These are phyloP conservation scores for Scarus forsteni DNA, from an alignment of 2,797 vertebrate species.

Conservation along the genomic window DNA sequence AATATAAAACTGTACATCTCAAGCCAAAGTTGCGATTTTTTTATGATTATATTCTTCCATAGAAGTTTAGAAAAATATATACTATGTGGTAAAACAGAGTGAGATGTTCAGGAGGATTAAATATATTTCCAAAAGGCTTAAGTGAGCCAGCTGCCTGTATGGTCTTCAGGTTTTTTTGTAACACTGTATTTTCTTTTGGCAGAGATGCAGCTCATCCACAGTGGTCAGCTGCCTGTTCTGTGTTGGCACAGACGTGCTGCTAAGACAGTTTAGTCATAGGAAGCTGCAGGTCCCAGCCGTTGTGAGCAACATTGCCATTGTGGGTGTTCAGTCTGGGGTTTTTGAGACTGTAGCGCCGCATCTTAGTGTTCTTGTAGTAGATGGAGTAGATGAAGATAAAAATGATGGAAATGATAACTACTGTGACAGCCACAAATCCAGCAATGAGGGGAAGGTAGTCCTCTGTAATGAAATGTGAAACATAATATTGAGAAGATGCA, in stretches of 20 bases:
- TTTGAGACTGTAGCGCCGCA: constrained; percentile 85
- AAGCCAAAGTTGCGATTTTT: constrained; percentile 9
- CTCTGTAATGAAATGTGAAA: constrained; percentile 72
- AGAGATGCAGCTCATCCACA: constrained; percentile 35
- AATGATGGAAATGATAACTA: constrained; percentile 75
- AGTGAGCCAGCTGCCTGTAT: constrained; percentile 25
- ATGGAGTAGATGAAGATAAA: constrained; percentile 84
- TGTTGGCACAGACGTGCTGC: constrained; percentile 20
- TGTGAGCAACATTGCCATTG: constrained; percentile 83
- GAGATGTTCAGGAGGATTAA: not conserved
- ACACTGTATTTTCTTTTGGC: constrained; percentile 14
- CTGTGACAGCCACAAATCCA: constrained; percentile 82
- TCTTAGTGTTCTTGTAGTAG: constrained; percentile 88
- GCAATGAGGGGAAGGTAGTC: constrained; percentile 87
- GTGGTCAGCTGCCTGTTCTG: constrained; percentile 24
- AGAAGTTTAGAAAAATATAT: not conserved
- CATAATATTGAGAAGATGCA: not conserved
- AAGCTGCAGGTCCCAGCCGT: constrained; percentile 78
- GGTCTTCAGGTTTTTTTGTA: constrained; percentile 15
- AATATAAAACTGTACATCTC: constrained; percentile 32
- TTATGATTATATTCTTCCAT: constrained; percentile 11
- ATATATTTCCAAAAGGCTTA: constrained; percentile 18
- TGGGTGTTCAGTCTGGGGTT: constrained; percentile 72
- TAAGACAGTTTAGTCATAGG: constrained; percentile 83
- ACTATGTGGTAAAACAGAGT: not conserved